Evolutionary conservation across 2,797 vertebrate species (phyloP), one percentile per base, ranked within the genome.

Genomic region (Smutsia temminckii): DNA sequence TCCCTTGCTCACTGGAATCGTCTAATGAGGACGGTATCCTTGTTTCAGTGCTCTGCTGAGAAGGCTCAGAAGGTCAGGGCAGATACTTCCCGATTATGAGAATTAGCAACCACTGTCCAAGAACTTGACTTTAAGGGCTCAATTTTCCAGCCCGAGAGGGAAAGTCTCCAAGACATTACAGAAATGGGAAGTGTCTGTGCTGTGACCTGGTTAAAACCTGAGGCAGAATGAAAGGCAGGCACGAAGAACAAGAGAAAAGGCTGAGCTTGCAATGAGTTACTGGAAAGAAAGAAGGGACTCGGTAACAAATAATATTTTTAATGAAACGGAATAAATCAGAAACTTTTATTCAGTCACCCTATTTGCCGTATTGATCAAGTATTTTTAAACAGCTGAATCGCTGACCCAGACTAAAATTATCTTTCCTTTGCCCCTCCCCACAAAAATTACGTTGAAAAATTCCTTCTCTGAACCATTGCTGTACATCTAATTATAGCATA

Each of bases 41-140:
- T 29, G 11, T 79, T 85, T 63, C 86, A 53, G 17, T 17, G 59
- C 18, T 94, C 32, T 10, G n/a, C 72, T 1, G 21, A 87, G 95
- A 79, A 27, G 85, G 5, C 46, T 96, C 40, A 53, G 89, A 90
- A 53, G 68, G 94, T 80, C 34, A 86, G 37, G 32, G 23, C 53
- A 95, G 78, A 95, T 68, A 74, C n/a, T 83, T 89, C 77, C 85
- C 2, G 34, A 27, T 86, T 87, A 68, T 93, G 64, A 93, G 96
- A 89, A 96, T 97, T 97, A 97, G 96, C 94, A 55, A 95, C 29
- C 1, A 0, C 89, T 85, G 83, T 72, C 93, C 81, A 97, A 95
- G 13, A 96, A 17, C n/a, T 89, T 80, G 93, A 66, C 68, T 95
- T 87, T 69, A 86, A 85, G 83, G 71, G 66, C 29, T 85, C 46